A percentile compares a stretch with the other conserved stretches of the same genome.
Evolutionary conservation across 92 coral and sea anemone species (phyloP).

Genomic region (Parazoanthus atlanticus): DNA sequence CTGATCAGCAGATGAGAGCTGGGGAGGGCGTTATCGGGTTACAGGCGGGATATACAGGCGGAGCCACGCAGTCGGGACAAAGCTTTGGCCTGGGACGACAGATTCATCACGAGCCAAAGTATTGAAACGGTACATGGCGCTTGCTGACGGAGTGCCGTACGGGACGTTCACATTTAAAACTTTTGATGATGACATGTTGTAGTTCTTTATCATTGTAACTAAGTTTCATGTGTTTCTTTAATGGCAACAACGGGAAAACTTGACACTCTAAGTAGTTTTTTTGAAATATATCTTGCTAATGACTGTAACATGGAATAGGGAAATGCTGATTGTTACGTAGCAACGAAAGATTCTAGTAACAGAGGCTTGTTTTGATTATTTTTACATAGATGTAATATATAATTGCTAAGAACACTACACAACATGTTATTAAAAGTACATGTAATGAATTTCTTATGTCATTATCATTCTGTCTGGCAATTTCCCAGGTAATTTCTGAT

Average conservation of each 20-base stretch:
- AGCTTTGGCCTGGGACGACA: slow-evolving; percentile 38
- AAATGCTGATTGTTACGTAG: too few species aligned
- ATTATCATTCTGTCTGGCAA: too few species aligned
- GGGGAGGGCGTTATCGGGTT: slow-evolving; percentile 25
- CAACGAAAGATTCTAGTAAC: neutral
- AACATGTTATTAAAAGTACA: neutral
- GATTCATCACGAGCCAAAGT: slow-evolving; percentile 29
- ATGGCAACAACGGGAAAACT: neutral
- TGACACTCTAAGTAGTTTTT: neutral
- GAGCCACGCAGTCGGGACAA: slow-evolving; percentile 30
- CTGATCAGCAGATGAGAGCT: slow-evolving; percentile 22
- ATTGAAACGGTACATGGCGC: neutral
- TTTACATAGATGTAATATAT: neutral
- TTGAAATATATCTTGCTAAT: too few species aligned
- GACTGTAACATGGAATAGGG: neutral
- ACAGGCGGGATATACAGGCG: slow-evolving; percentile 28
- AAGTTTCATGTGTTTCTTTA: neutral
- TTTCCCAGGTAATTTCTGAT: too few species aligned
- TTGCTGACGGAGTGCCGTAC: neutral
- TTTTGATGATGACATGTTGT: neutral
- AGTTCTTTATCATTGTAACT: neutral
- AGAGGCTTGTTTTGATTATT: neutral
- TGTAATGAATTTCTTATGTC: too few species aligned
- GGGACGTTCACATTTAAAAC: neutral
- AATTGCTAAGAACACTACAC: neutral